Conservation (phyloP, 2,113 vertebrate genomes). For the Callopanchax toddi region DNA sequence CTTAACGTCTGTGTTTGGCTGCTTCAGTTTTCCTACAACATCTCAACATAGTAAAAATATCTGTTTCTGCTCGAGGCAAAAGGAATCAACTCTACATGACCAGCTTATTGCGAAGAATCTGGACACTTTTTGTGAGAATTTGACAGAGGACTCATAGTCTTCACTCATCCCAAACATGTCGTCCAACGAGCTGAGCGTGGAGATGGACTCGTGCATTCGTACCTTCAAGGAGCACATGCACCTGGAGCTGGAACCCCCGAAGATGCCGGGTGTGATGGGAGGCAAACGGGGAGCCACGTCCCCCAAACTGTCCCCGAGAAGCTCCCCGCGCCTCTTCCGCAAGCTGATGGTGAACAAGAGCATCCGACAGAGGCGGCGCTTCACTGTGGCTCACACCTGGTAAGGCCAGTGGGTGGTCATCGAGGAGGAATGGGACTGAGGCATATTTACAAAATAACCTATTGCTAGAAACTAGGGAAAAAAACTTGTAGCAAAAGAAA, state of each 20-base stretch:
- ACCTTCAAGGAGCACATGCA: constrained; percentile 99
- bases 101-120: constrained; percentile 26
- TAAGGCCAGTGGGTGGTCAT: constrained; percentile 74
- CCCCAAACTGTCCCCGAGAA: constrained; percentile 96
- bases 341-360: constrained; percentile 99
- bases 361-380: constrained; percentile 94
- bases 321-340: constrained; percentile 94
- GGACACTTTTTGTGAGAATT: constrained; percentile 24
- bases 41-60: constrained; percentile 23
- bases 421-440: not conserved
- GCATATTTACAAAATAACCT: not conserved
- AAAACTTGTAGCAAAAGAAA: not conserved
- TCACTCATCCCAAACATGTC: constrained; percentile 81
- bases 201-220: constrained; percentile 90
- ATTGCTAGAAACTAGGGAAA: constrained; percentile 1
- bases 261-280: constrained; percentile 81
- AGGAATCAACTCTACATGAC: constrained; percentile 32
- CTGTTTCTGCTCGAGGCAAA: constrained; percentile 3
- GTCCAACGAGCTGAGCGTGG: constrained; percentile 85
- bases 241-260: constrained; percentile 94
- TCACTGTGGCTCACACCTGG: constrained; percentile 98
- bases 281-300: constrained; percentile 89
- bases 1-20: constrained; percentile 28
- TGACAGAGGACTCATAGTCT: constrained; percentile 17
- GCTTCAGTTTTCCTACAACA: constrained; percentile 10